Evolutionary conservation across 2,113 vertebrate genomes (phyloP), one percentile per base, ranked within the genome.

Genomic region (Phyllopteryx taeniolatus): DNA sequence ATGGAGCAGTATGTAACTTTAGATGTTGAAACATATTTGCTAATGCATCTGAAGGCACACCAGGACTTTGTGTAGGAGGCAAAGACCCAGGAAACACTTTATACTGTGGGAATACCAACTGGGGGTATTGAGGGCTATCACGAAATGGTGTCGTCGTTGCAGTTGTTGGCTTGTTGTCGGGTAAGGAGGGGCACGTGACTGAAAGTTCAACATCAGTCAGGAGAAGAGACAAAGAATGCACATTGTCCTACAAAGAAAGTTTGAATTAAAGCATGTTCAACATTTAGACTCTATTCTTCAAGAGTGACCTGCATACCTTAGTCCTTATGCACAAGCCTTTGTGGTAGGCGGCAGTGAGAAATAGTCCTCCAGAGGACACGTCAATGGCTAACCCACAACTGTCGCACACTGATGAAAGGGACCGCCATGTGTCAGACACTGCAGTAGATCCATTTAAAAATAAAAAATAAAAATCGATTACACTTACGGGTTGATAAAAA

Each of bases 361-460:
- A 59, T 68, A 90, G 39, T 46, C 78, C 75, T 74, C 63, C 74
- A 65, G 46, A 39, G 61, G 44, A 10, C 56, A 39, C 0, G 10
- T 82, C 64, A 64, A 82, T 39, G 20, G 51, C 63, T 57, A 85
- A 43, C 15, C 67, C 73, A 74, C 83, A 88, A n/a, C 57, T 49
- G 15, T 15, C 63, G 9, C 51, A 71, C 2, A 53, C 43, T 1
- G 19, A 42, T 27, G 49, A 65, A 17, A 86, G 44, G 14, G 78
- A 59, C 20, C 68, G 13, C 85, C 82, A 91, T 2, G 0, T 57
- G 14, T 78, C 84, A 73, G 68, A 84, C n/a, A 83, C 86, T 90
- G 68, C 33, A 83, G 71, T 0, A 15, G 51, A 27, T 53, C 7
- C 51, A 53, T 20, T 53, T 53, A 2, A 11, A 1, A 1, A 27